Percentiles rank a stretch among this genome's conserved stretches.
Conservation (phyloP, 1,140 invertebrate genomes). For the Caenorhabditis latens region DNA sequence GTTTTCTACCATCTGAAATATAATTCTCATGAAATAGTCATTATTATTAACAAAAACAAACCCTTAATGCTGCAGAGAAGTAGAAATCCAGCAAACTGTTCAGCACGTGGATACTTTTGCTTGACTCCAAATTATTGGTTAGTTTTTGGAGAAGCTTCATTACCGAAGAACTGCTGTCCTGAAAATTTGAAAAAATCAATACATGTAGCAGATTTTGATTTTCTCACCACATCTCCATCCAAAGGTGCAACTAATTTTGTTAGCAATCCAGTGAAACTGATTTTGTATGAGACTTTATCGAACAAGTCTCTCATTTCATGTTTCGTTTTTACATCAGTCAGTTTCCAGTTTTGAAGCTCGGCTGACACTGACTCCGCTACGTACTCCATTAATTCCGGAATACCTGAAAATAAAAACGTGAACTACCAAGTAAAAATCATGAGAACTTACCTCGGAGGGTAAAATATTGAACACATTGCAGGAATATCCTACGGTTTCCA, state of each 20-base stretch:
- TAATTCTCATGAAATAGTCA: background rate
- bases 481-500: constrained; percentile 68
- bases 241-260: constrained; percentile 31
- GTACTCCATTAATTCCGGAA: constrained; percentile 64
- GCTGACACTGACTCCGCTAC: constrained; percentile 64
- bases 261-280: constrained; percentile 10
- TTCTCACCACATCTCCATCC: constrained; percentile 9
- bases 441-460: constrained; percentile 62
- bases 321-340: constrained; percentile 64
- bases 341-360: constrained; percentile 50
- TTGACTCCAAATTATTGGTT: constrained; percentile 43
- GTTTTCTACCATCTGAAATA: constrained; percentile 7
- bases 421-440: background rate
- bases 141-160: constrained; percentile 53
- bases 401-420: background rate
- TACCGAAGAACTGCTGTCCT: background rate
- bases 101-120: constrained; percentile 36
- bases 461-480: constrained; percentile 70
- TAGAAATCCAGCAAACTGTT: constrained; percentile 61
- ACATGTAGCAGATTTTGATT: background rate
- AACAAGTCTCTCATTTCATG: constrained; percentile 55
- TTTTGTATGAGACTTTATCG: constrained; percentile 5
- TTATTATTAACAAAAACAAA: background rate
- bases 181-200: background rate
- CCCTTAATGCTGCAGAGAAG: constrained; percentile 47